Percentiles rank a stretch among this genome's conserved stretches.
Evolutionary conservation across 2,888 invertebrate species (phyloP).

Genomic region (Spodoptera exigua): DNA sequence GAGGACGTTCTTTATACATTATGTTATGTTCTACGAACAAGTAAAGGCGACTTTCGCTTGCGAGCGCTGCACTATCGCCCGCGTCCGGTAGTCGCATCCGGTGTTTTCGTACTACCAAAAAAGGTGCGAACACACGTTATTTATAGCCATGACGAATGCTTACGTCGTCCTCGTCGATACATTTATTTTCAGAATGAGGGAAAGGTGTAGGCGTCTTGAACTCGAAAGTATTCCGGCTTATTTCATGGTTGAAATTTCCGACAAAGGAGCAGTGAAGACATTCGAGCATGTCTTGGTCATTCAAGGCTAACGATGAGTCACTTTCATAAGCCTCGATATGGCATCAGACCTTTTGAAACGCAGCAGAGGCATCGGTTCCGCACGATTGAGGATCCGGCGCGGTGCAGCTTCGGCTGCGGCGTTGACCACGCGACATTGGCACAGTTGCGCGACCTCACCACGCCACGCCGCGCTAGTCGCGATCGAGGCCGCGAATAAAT

Average conservation of each 20-base stretch:
- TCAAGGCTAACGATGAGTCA: conserved; percentile 60
- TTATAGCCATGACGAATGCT: conserved; percentile 85
- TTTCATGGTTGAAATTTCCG: conserved; percentile 53
- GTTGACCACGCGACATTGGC: conserved; percentile 84
- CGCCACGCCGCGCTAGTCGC: conserved; percentile 67
- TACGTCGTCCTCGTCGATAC: conserved; percentile 74
- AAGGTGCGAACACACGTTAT: conserved; percentile 87
- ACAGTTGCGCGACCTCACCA: conserved; percentile 86
- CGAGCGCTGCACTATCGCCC: conserved; percentile 80
- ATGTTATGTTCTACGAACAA: conserved; percentile 58
- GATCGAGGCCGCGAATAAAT: conserved; percentile 84
- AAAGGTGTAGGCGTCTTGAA: conserved; percentile 74
- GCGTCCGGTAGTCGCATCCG: conserved; percentile 87
- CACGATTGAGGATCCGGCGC: conserved; percentile 74
- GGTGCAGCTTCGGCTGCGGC: conserved; percentile 67
- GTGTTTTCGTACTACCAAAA: conserved; percentile 87
- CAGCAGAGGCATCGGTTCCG: conserved; percentile 75
- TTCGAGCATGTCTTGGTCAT: conserved; percentile 32
- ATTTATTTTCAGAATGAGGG: conserved; percentile 81
- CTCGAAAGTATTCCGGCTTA: conserved; percentile 66
- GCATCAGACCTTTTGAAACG: conserved; percentile 49
- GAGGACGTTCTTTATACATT: conserved; percentile 65
- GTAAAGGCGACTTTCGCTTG: conserved; percentile 75
- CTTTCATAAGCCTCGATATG: conserved; percentile 43
- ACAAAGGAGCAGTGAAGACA: conserved; percentile 30